Evolutionary conservation across 2,113 vertebrate genomes (phyloP).

Genomic region (Nettapus auritus): DNA sequence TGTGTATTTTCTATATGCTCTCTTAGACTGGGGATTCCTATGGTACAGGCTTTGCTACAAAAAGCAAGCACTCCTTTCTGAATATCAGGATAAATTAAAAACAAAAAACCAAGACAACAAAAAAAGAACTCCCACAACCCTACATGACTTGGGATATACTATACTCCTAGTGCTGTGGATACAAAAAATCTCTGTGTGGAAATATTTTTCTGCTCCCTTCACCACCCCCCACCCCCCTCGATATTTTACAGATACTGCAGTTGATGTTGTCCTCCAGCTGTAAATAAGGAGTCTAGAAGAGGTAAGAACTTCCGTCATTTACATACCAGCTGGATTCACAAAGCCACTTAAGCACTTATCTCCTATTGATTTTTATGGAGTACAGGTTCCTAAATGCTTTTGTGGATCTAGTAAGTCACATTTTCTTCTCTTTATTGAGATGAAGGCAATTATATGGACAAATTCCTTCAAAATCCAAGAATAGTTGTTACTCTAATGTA

Average conservation of each 20-base stretch:
- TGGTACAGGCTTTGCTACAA: neutral
- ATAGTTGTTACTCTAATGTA: neutral
- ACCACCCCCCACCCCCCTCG: neutral
- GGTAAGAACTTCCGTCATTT: neutral
- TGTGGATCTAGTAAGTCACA: neutral
- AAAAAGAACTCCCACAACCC: too few species aligned
- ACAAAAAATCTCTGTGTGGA: neutral
- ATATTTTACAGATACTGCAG: neutral
- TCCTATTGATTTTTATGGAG: neutral
- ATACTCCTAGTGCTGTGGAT: neutral
- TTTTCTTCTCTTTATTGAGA: neutral
- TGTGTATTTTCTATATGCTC: neutral
- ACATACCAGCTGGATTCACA: neutral
- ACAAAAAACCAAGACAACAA: too few species aligned
- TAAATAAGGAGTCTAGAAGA: neutral
- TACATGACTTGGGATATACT: neutral
- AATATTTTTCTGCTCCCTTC: neutral
- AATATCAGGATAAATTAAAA: neutral
- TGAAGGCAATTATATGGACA: neutral
- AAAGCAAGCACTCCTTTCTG: neutral
- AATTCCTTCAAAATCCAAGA: constrained; percentile 23
- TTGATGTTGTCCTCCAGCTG: neutral
- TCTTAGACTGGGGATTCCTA: neutral
- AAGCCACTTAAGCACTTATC: neutral
- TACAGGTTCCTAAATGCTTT: neutral